Conservation (phyloP, 2,113 vertebrate genomes). For the Cyanoderma ruficeps region DNA sequence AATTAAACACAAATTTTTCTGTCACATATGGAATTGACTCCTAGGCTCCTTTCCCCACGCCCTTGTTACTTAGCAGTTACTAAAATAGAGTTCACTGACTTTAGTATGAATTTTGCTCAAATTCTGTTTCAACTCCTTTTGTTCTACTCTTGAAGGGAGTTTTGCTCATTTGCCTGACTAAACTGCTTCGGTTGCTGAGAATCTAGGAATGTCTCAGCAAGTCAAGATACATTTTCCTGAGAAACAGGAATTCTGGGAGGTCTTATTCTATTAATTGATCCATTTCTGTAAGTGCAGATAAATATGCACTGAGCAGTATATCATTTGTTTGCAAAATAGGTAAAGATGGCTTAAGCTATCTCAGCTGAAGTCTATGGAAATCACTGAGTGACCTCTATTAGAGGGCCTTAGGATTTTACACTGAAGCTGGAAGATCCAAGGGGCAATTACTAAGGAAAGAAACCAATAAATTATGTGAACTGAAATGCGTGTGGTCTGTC, state of each 20-base stretch:
- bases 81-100: not conserved
- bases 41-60: not conserved
- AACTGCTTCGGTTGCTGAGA: not conserved
- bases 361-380: not conserved
- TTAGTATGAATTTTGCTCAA: not conserved
- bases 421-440: not conserved
- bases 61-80: not conserved
- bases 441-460: slow-evolving; percentile 37
- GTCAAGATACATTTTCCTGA: not conserved
- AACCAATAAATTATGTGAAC: slow-evolving; percentile 49
- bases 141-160: not conserved
- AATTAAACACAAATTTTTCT: not conserved
- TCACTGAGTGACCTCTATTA: not conserved
- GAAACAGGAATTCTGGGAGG: not conserved
- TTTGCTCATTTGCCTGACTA: not conserved
- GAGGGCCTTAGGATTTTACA: not conserved
- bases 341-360: not conserved
- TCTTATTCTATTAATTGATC: not conserved
- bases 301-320: not conserved
- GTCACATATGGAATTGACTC: not conserved
- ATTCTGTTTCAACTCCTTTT: not conserved
- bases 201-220: not conserved
- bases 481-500: slow-evolving; percentile 34
- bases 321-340: slow-evolving; percentile 15
- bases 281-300: not conserved